Conservation (phyloP, 2,888 invertebrate species). For the Elaeidobius kamerunicus region DNA sequence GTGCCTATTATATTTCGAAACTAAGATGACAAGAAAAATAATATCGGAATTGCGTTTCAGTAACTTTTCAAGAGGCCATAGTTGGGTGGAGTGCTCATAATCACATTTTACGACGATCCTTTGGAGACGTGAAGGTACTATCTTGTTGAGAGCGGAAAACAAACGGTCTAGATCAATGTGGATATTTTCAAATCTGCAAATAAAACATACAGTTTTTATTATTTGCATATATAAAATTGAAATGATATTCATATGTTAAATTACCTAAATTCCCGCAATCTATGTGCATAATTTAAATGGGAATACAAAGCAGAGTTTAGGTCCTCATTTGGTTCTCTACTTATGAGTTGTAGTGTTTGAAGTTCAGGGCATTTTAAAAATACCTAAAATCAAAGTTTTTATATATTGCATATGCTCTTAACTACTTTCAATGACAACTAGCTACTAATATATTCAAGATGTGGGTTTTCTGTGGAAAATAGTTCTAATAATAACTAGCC, state of each 20-base stretch:
- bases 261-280: conserved; percentile 29
- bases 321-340: conserved; percentile 27
- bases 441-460: too few relatives aligned
- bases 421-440: too few relatives aligned
- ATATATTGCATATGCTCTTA: too few relatives aligned
- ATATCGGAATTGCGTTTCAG: conserved; percentile 21
- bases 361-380: conserved; percentile 27
- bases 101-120: conserved; percentile 30
- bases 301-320: conserved; percentile 26
- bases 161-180: conserved; percentile 29
- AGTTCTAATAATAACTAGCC: too few relatives aligned
- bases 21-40: conserved; percentile 21
- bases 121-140: conserved; percentile 15
- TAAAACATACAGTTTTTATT: too few relatives aligned
- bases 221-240: too few relatives aligned
- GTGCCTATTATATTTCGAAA: conserved; percentile 23
- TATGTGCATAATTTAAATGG: conserved; percentile 22
- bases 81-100: conserved; percentile 21
- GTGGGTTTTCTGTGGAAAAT: too few relatives aligned
- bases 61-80: conserved; percentile 25
- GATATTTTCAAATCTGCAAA: conserved; percentile 28
- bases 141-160: conserved; percentile 27
- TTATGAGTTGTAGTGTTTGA: conserved; percentile 22
- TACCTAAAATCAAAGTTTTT: conserved; percentile 25
- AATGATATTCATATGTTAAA: too few relatives aligned